Percentiles rank a stretch among this genome's conserved stretches.
phyloP scores from a whole-genome alignment of 2,113 vertebrate genomes.

The Pachypanchax playfairii region DNA sequence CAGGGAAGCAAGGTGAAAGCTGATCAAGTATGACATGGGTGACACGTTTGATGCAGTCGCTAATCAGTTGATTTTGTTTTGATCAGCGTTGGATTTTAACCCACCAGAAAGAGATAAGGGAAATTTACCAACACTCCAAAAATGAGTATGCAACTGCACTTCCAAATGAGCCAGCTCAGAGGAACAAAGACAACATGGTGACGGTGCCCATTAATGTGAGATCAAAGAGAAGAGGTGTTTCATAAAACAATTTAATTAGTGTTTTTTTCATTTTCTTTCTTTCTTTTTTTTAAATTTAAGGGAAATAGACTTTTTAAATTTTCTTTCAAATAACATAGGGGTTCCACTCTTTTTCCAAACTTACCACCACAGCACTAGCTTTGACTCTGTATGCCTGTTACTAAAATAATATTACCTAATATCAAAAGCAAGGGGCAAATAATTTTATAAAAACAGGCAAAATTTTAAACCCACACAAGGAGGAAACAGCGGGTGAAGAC shows the following conservation, averaged over 20 bases:
- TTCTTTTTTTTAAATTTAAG: too few species aligned
- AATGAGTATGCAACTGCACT: slow-evolving; percentile 20
- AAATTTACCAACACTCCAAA: slow-evolving; percentile 42
- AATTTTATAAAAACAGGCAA: not conserved
- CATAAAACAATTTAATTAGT: slow-evolving; percentile 12
- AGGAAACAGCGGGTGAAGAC: not conserved
- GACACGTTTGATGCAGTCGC: slow-evolving; percentile 39
- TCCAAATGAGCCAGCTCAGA: slow-evolving; percentile 19
- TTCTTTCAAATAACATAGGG: too few species aligned
- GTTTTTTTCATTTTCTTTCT: too few species aligned
- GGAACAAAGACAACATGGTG: not conserved
- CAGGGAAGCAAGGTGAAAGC: slow-evolving; percentile 60
- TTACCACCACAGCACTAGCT: too few species aligned
- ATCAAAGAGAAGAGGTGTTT: not conserved
- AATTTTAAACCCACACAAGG: not conserved
- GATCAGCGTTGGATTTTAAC: slow-evolving; percentile 49
- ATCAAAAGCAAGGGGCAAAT: not conserved
- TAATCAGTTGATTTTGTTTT: slow-evolving; percentile 58
- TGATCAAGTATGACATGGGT: slow-evolving; percentile 47
- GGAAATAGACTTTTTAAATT: too few species aligned
- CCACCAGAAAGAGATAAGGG: slow-evolving; percentile 27
- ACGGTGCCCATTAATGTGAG: not conserved
- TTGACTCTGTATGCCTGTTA: too few species aligned
- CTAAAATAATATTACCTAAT: too few species aligned
- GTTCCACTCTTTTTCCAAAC: too few species aligned